Base-by-base conservation (phyloP, 92 coral and sea anemone genomes). In the Epizoanthus stellaris region DNA sequence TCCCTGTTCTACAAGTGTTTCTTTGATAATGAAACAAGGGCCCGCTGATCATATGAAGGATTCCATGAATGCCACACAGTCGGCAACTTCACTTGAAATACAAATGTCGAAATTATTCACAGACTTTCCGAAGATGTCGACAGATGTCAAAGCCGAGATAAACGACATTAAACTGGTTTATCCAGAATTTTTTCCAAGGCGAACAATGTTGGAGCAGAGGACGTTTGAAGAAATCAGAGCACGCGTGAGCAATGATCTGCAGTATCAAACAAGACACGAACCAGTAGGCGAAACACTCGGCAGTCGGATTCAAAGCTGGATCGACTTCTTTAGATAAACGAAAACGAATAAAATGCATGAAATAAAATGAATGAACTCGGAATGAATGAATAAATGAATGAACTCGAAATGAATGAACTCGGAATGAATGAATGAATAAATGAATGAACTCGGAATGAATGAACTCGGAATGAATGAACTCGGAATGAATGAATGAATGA, bases 141-240 rank as follows among this genome's bases (percentile, higher is more conserved):
- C 39, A 34, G 57, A 47, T 42, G 56, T 47, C 23, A 52, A 52
- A 52, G n/a, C 6, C 30, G n/a, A n/a, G 23, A 40, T 4, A n/a
- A 72, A 43, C 12, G 45, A 70, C 17, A 72, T 72, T 7, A 43
- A 9, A n/a, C 17, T 45, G n/a, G 77, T 72, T 72, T 72, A 72
- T 72, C 77, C 77, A 36, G 77, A 72, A 21, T 72, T 72, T 72
- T 72, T 72, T 72, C 77, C 77, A 43, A n/a, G 2, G 47, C 17
- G 21, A 21, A 72, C 77, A 1, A 19, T 19, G 77, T 12, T 72
- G 77, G 60, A 72, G 6, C 77, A 72, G 21, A 45, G 77, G 20
- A 72, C 77, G 17, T 23, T n/a, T n/a, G 5, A 8, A 49, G 77
- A 72, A 47, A 11, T 72, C 14, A 72, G 23, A 72, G 59, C 60